Percentiles rank a stretch among this genome's conserved stretches.
Conservation (phyloP, 2,888 invertebrate species). For the Harpagoxenus sublaevis region DNA sequence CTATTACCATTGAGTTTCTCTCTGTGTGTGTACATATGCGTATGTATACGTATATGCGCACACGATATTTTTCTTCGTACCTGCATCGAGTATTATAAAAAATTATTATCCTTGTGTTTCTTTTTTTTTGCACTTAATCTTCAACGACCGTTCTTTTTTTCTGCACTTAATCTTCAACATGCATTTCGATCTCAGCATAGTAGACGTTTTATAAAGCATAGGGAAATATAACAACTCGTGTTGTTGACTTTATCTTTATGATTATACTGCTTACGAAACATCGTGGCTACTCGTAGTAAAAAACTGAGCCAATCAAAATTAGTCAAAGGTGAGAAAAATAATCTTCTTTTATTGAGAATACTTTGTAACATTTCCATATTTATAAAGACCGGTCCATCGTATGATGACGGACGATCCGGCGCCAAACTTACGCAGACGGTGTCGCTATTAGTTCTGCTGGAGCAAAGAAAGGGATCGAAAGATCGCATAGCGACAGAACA, state of each 20-base stretch:
- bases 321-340: neutral
- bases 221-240: neutral
- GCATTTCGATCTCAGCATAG: neutral
- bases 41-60: too few species aligned
- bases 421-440: conserved; percentile 21
- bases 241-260: neutral
- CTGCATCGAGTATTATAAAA: neutral
- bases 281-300: neutral
- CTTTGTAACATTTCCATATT: neutral
- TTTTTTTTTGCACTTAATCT: neutral
- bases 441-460: conserved; percentile 4
- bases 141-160: neutral
- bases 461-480: conserved; percentile 35
- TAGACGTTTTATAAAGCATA: neutral
- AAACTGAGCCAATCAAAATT: conserved; percentile 14
- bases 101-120: neutral
- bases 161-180: neutral
- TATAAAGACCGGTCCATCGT: neutral
- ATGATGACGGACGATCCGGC: neutral
- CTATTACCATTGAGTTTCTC: conserved; percentile 5
- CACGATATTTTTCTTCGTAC: neutral
- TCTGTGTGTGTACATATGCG: neutral
- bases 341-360: conserved; percentile 5
- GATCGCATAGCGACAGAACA: conserved; percentile 42
- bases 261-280: neutral